These are phyloP conservation scores for Apodemus speciosus DNA, from an alignment of 2,113 vertebrate species.

Conservation along the genomic window DNA sequence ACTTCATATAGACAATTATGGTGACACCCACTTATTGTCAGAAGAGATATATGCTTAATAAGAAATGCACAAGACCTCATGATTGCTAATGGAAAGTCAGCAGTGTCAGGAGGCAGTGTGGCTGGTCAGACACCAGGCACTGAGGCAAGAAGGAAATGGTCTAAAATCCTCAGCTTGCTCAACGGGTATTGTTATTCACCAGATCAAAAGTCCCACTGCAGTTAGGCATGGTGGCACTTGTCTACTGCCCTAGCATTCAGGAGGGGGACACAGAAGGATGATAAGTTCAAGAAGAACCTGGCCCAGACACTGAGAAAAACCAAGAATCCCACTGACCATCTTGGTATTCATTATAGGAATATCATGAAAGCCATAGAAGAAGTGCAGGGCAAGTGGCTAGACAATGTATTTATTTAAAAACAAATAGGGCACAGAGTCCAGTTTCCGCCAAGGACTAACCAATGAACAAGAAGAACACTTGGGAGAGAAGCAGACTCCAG, in stretches of 20 bases:
- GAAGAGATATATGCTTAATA: neutral
- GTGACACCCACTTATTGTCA: neutral
- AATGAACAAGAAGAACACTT: neutral
- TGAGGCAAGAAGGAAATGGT: slow-evolving; percentile 19
- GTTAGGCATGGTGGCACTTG: neutral
- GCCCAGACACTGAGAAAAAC: neutral
- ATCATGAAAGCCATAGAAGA: neutral
- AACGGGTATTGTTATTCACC: slow-evolving; percentile 24
- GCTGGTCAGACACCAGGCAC: neutral
- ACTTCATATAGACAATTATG: neutral
- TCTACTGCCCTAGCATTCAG: neutral
- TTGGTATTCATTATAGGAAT: neutral
- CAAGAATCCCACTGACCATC: neutral
- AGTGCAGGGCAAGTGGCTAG: neutral
- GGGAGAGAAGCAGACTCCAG: neutral
- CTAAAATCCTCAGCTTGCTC: neutral
- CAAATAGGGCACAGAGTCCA: neutral
- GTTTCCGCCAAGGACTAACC: neutral
- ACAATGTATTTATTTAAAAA: neutral
- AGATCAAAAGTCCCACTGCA: neutral
- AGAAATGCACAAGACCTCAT: neutral
- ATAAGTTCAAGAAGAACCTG: neutral
- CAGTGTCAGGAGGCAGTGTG: neutral
- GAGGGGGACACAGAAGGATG: neutral
- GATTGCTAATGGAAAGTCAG: neutral